These are phyloP conservation scores for Uromys caudimaculatus DNA, from an alignment of 2,797 vertebrate species.

Conservation along the genomic window DNA sequence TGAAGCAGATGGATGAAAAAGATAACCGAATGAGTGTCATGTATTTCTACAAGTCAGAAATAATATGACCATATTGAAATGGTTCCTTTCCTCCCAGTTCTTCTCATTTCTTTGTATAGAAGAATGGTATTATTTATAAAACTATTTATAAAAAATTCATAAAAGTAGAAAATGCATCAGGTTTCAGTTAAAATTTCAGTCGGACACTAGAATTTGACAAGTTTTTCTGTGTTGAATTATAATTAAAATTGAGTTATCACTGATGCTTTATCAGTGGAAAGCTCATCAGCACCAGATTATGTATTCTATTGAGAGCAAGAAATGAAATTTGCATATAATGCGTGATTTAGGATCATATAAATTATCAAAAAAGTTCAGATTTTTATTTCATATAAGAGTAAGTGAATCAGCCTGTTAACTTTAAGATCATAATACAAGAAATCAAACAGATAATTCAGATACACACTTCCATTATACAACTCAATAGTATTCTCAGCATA, in stretches of 20 bases:
- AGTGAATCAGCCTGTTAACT: neutral
- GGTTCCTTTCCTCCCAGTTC: neutral
- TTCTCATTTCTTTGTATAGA: neutral
- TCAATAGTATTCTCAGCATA: neutral
- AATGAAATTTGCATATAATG: constrained; percentile 30
- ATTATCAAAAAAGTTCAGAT: constrained; percentile 1
- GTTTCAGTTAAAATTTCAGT: neutral
- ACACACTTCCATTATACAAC: neutral
- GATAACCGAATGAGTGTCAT: constrained; percentile 5
- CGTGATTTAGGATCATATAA: neutral
- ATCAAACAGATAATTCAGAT: neutral
- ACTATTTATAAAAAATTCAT: neutral
- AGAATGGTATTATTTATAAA: too few species aligned
- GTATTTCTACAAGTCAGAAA: constrained; percentile 30
- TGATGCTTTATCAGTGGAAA: neutral
- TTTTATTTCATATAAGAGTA: neutral
- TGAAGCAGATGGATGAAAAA: neutral
- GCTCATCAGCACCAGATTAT: neutral
- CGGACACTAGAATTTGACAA: constrained; percentile 20
- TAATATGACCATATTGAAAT: neutral
- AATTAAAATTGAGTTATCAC: constrained; percentile 28
- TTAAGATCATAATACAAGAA: constrained; percentile 30
- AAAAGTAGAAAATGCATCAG: neutral
- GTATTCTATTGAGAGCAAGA: neutral
- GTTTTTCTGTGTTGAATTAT: constrained; percentile 18